Base-by-base conservation (phyloP, 2,888 invertebrate species). In the Apotomis turbidana region DNA sequence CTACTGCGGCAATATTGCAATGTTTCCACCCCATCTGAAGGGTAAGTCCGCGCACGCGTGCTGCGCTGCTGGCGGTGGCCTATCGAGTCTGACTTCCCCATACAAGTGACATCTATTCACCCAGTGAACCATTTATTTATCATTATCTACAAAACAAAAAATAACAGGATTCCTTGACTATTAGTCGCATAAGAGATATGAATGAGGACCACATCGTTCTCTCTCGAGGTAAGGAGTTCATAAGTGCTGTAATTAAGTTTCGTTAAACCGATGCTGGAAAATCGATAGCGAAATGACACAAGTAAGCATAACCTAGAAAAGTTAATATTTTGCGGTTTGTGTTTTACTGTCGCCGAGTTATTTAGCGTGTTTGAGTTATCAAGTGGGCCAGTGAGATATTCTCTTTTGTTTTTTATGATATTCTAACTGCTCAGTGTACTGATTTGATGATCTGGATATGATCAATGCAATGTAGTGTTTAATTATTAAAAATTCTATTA, bases 141-240 rank as follows among this genome's bases (percentile, higher is more conserved):
- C 55, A 54, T 72, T 54, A 62, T 10, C 55, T 57, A 74, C 76
- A 76, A 71, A 77, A 76, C 77, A 77, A 78, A 77, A 77, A 79
- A 75, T 83, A 81, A 79, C 81, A 77, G 84, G 81, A 87, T 91
- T 92, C 80, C 84, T 85, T 83, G 81, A 86, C 76, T 81, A 85
- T 85, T 85, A 87, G 91, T 81, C 83, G 85, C 77, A 88, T 86
- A 92, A 90, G 87, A 93, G 95, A 95, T 97, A 97, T 97, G 97
- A 97, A 97, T 97, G 97, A 96, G 96, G 97, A 95, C 96, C 95
- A 97, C 96, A 94, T 96, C 95, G 95, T 95, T 96, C 92, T 95
- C 96, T 90, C 94, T 96, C 94, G 96, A 97, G 96, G 97, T 97
- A 94, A 95, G 94, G 81, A 74, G 52, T 58, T 62, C 74, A 69